These are phyloP conservation scores for Apis florea DNA, from an alignment of 1,140 invertebrate species.

Conservation along the genomic window DNA sequence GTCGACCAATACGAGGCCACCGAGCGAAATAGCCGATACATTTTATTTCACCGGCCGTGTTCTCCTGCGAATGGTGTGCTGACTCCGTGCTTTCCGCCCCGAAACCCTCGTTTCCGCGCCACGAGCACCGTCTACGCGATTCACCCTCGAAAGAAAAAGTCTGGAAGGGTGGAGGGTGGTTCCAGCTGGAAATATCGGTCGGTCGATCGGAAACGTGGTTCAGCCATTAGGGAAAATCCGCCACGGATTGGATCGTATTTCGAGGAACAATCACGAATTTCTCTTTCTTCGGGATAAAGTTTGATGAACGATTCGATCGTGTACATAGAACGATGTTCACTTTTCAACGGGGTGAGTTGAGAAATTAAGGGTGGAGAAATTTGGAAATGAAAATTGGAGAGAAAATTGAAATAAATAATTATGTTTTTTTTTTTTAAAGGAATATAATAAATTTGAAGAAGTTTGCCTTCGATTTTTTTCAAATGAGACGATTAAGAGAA, in stretches of 20 bases:
- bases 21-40: constrained; percentile 77
- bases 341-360: too few species aligned
- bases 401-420: too few species aligned
- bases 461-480: too few species aligned
- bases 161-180: constrained; percentile 26
- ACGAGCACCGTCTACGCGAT: constrained; percentile 21
- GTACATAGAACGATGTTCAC: background rate
- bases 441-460: too few species aligned
- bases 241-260: constrained; percentile 67
- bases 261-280: constrained; percentile 38
- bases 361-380: background rate
- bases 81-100: constrained; percentile 68
- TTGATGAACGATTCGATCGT: background rate
- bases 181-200: constrained; percentile 47
- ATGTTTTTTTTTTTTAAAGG: too few species aligned
- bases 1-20: constrained; percentile 66
- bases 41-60: constrained; percentile 73
- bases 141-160: constrained; percentile 13
- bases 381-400: background rate
- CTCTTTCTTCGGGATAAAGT: background rate
- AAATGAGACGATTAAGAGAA: too few species aligned
- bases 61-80: constrained; percentile 70
- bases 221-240: constrained; percentile 51
- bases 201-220: constrained; percentile 60
- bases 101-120: constrained; percentile 39